These are phyloP conservation scores for Drosophila nasuta DNA, from an alignment of 1,140 invertebrate species.

Conservation along the genomic window DNA sequence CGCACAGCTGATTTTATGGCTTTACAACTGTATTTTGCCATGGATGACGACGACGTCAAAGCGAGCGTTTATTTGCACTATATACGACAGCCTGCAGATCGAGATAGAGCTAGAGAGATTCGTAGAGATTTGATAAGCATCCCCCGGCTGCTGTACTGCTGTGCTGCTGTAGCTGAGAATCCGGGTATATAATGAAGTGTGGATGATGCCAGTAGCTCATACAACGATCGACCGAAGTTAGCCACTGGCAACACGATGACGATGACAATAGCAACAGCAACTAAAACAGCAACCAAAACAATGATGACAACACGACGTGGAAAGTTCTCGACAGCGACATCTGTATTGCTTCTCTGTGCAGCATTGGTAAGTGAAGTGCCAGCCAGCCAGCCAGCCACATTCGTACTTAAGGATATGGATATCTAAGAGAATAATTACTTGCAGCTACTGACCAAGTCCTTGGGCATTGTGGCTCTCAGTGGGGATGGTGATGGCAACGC, in stretches of 20 bases:
- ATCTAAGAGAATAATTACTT: constrained; percentile 50
- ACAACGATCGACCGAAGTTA: constrained; percentile 81
- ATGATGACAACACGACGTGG: constrained; percentile 39
- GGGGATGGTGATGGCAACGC: constrained; percentile 39
- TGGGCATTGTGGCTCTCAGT: constrained; percentile 61
- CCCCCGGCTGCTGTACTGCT: too few relatives aligned
- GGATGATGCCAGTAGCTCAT: constrained; percentile 54
- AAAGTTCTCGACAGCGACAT: constrained; percentile 42
- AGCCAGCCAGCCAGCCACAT: too few relatives aligned
- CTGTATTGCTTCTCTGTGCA: constrained; percentile 58
- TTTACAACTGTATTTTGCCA: constrained; percentile 79
- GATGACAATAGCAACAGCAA: constrained; percentile 34
- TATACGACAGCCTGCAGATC: constrained; percentile 52
- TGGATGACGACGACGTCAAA: constrained; percentile 43
- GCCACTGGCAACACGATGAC: constrained; percentile 72
- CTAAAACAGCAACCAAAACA: constrained; percentile 27
- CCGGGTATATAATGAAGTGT: constrained; percentile 61
- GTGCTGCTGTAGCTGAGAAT: constrained; percentile 23
- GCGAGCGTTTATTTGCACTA: constrained; percentile 64
- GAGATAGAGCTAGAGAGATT: constrained; percentile 40
- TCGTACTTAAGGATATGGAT: constrained; percentile 12
- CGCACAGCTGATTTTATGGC: constrained; percentile 57
- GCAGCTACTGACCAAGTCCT: constrained; percentile 69
- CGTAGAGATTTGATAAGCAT: constrained; percentile 53
- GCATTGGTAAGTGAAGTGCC: constrained; percentile 57